Evolutionary conservation across 2,888 invertebrate genomes (phyloP), one percentile per base, ranked within the genome.

Genomic region (Asteroscopus sphinx): DNA sequence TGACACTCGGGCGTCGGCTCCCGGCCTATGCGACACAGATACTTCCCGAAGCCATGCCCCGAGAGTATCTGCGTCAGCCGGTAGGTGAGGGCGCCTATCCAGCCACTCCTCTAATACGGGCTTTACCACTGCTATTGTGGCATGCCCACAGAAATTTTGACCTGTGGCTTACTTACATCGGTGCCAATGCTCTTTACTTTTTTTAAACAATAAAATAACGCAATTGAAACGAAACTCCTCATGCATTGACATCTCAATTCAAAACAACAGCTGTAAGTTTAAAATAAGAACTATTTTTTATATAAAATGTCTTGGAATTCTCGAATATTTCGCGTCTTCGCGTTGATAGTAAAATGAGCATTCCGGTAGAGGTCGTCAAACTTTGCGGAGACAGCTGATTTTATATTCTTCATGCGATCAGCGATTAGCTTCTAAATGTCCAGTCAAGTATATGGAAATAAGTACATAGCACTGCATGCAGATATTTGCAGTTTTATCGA

Each of bases 211-310:
- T 52, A 45, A 65, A 65, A 41, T 5, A 21, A 13, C 35, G 4
- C 44, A 35, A 67, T 40, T 37, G 21, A 70, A 54, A 51, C 17
- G 12, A 53, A 49, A 58, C 32, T 25, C 6, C n/a, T 41, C 32
- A 30, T 21, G n/a, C 13, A 52, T 52, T 54, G 60, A 59, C 67
- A 59, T 16, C n/a, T 47, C 25, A 54, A 51, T 66, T 42, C 32
- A 44, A 63, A 71, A 70, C 53, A 68, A 47, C 71, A 66, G 75
- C 68, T 53, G 76, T 48, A 12, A 36, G 9, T 30, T 40, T 46
- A 51, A 68, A 68, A 63, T 47, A 37, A 73, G 44, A 49, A 21
- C 7, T 15, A 55, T n/a, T n/a, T n/a, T n/a, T n/a, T n/a, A n/a
- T n/a, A n/a, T n/a, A n/a, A n/a, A n/a, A 51, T 60, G 36, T 35